Evolutionary conservation across 2,797 vertebrate genomes (phyloP).

Genomic region (Xenops minutus): DNA sequence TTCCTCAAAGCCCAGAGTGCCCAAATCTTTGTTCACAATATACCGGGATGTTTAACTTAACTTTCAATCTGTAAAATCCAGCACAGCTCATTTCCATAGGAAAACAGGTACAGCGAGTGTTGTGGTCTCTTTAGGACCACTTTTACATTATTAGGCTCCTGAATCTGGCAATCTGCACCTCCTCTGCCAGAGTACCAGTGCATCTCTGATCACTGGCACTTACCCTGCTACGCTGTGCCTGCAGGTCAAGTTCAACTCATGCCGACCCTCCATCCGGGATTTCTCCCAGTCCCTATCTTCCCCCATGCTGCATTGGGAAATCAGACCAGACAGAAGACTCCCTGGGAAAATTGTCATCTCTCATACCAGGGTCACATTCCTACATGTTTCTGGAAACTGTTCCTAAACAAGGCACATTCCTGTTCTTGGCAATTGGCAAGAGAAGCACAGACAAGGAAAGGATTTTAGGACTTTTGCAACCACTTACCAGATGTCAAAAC

Average conservation of each 20-base stretch:
- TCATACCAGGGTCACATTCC: conserved; percentile 55
- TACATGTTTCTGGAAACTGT: conserved; percentile 14
- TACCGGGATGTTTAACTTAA: fast-evolving
- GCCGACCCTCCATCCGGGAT: not conserved
- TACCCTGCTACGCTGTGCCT: fast-evolving
- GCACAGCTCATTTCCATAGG: not conserved
- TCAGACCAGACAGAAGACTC: not conserved
- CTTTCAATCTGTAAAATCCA: not conserved
- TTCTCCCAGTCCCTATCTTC: not conserved
- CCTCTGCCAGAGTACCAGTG: not conserved
- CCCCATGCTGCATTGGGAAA: not conserved
- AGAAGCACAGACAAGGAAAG: not conserved
- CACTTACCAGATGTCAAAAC: not conserved
- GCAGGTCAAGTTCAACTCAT: not conserved
- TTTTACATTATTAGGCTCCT: not conserved
- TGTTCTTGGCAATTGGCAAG: not conserved
- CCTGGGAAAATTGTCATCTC: conserved; percentile 46
- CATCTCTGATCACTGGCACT: not conserved
- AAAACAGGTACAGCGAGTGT: not conserved
- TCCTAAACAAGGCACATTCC: conserved; percentile 55
- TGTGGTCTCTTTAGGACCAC: not conserved
- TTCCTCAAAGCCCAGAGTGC: not conserved
- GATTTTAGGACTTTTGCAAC: not conserved
- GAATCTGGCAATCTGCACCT: not conserved
- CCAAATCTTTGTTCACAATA: not conserved